Percentiles rank a stretch among this genome's conserved stretches.
phyloP scores from a whole-genome alignment of 2,113 vertebrate genomes.

The Pholis gunnellus region DNA sequence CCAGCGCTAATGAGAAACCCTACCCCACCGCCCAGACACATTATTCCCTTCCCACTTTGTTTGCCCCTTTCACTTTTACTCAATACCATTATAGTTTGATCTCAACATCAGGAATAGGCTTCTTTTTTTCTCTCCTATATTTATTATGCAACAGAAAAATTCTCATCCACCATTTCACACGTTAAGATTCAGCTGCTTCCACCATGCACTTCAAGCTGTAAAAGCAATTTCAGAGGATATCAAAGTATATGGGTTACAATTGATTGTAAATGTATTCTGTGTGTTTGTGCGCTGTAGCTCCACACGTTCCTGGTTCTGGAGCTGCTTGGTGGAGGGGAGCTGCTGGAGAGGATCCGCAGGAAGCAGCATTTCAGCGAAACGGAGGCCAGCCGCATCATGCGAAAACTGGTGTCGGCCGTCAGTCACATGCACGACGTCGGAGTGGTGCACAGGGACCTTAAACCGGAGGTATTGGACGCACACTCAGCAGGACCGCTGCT shows the following conservation, averaged over 20 bases:
- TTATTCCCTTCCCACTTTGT: constrained; percentile 67
- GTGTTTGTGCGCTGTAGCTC: constrained; percentile 83
- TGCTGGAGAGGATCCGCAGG: constrained; percentile 94
- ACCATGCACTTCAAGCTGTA: background rate
- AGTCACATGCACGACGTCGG: constrained; percentile 99
- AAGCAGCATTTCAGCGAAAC: constrained; percentile 98
- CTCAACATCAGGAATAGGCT: constrained; percentile 26
- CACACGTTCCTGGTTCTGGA: constrained; percentile 97
- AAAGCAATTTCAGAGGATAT: background rate
- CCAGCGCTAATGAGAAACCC: constrained; percentile 76
- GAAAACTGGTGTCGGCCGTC: constrained; percentile 94
- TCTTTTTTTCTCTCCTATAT: background rate
- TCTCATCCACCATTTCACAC: background rate
- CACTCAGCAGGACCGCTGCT: background rate
- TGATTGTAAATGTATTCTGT: constrained; percentile 25
- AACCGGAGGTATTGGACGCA: constrained; percentile 90
- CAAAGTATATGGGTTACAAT: constrained; percentile 3
- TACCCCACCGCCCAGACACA: constrained; percentile 57
- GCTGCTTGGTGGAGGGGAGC: constrained; percentile 93
- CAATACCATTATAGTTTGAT: constrained; percentile 52
- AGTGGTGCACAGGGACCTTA: constrained; percentile 96
- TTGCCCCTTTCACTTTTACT: constrained; percentile 61
- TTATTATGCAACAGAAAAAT: constrained; percentile 20
- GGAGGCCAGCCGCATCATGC: constrained; percentile 96
- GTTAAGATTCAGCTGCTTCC: constrained; percentile 17